Evolutionary conservation across 2,113 vertebrate species (phyloP).

Genomic region (Oryzias melastigma): DNA sequence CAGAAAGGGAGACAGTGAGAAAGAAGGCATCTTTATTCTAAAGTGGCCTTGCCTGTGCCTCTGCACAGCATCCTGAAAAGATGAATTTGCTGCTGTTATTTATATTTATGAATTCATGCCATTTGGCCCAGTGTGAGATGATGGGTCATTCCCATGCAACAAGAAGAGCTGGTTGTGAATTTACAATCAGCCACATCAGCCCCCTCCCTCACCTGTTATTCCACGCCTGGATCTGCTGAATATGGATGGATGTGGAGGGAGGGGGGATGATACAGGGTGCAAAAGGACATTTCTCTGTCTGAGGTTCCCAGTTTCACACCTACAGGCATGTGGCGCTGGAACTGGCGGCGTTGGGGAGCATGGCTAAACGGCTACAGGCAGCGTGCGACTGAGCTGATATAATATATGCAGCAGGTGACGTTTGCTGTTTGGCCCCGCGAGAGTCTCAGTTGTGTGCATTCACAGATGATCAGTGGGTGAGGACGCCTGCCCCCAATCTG

Average conservation of each 20-base stretch:
- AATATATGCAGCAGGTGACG: conserved; percentile 39
- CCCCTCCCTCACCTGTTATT: conserved; percentile 50
- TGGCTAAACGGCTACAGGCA: conserved; percentile 61
- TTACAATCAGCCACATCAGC: conserved; percentile 69
- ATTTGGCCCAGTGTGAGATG: conserved; percentile 82
- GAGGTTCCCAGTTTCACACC: conserved; percentile 70
- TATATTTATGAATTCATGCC: conserved; percentile 85
- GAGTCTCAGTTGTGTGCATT: conserved; percentile 36
- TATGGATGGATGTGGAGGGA: conserved; percentile 69
- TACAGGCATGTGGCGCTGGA: conserved; percentile 66
- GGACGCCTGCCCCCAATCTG: conserved; percentile 5
- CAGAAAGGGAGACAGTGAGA: conserved; percentile 36
- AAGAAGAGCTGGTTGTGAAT: conserved; percentile 81
- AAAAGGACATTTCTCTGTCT: conserved; percentile 38
- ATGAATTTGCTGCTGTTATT: conserved; percentile 77
- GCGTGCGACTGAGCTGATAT: conserved; percentile 29
- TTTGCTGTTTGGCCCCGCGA: conserved; percentile 30
- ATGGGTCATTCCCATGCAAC: conserved; percentile 82
- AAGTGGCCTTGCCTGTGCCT: conserved; percentile 60
- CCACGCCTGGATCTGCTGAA: conserved; percentile 76
- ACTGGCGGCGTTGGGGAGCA: conserved; percentile 55
- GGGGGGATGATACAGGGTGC: conserved; percentile 14
- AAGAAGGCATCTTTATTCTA: conserved; percentile 66
- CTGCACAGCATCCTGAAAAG: conserved; percentile 71
- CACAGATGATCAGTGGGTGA: conserved; percentile 26